Conservation (phyloP, 1,140 invertebrate genomes). For the Magallana angulata region DNA sequence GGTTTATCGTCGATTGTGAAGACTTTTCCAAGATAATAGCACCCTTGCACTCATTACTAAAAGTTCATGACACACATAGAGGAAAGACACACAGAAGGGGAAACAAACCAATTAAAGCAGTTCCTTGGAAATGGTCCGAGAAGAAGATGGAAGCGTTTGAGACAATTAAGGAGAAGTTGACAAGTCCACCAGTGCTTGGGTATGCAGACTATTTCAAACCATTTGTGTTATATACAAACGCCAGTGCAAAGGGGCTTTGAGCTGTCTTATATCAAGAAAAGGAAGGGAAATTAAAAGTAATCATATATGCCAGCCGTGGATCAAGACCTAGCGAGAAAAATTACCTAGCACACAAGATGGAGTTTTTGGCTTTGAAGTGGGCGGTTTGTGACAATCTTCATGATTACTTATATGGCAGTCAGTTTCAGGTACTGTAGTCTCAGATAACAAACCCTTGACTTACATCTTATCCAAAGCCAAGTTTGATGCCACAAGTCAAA, state of each 20-base stretch:
- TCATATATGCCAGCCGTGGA: slow-evolving; percentile 58
- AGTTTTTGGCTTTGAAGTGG: slow-evolving; percentile 52
- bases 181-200: slow-evolving; percentile 62
- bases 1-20: too few species aligned
- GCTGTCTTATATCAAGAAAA: slow-evolving; percentile 55
- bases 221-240: slow-evolving; percentile 73
- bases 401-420: slow-evolving; percentile 46
- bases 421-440: not conserved
- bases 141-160: slow-evolving; percentile 51
- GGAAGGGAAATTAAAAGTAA: slow-evolving; percentile 63
- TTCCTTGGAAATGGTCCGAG: slow-evolving; percentile 42
- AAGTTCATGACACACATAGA: slow-evolving; percentile 16
- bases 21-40: too few species aligned
- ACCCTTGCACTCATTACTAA: not conserved
- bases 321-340: slow-evolving; percentile 51
- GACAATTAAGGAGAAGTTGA: slow-evolving; percentile 57
- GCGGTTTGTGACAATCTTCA: slow-evolving; percentile 50
- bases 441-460: slow-evolving; percentile 49
- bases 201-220: slow-evolving; percentile 73
- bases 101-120: not conserved
- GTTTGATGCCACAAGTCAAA: slow-evolving; percentile 47
- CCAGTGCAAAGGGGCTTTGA: slow-evolving; percentile 76
- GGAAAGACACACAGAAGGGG: not conserved
- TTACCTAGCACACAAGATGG: slow-evolving; percentile 43
- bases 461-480: slow-evolving; percentile 45